Evolutionary conservation across 2,113 vertebrate genomes (phyloP).

Genomic region (Baryphthengus martii): DNA sequence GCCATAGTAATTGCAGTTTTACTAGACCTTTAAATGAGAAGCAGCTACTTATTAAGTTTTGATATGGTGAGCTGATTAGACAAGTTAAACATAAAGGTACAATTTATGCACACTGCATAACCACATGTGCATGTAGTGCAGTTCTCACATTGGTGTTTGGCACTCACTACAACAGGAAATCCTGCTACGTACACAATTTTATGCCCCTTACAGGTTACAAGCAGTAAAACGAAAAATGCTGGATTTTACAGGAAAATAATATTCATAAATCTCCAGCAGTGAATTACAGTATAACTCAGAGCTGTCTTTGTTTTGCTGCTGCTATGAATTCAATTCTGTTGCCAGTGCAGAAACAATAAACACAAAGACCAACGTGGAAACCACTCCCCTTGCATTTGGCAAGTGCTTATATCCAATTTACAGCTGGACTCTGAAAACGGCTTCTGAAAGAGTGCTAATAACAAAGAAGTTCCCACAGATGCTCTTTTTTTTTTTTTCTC

Average conservation of each 20-base stretch:
- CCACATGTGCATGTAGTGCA: conserved; percentile 6
- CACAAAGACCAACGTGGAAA: conserved; percentile 36
- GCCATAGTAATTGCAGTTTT: conserved; percentile 66
- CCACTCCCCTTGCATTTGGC: conserved; percentile 30
- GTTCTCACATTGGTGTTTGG: conserved; percentile 1
- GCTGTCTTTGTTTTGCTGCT: conserved; percentile 65
- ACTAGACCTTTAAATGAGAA: conserved; percentile 74
- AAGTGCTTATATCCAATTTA: conserved; percentile 22
- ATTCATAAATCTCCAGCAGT: conserved; percentile 69
- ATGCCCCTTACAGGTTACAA: conserved; percentile 47
- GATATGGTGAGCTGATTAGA: conserved; percentile 70
- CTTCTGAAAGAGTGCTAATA: not conserved
- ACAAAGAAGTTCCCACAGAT: not conserved
- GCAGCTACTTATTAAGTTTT: conserved; percentile 72
- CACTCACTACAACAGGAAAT: not conserved
- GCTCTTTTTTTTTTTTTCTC: not conserved
- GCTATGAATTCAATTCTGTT: conserved; percentile 50
- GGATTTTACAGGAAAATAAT: conserved; percentile 73
- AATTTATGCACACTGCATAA: conserved; percentile 40
- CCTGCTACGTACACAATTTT: conserved; percentile 45
- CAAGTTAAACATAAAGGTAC: conserved; percentile 57
- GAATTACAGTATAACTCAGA: conserved; percentile 66
- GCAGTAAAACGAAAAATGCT: conserved; percentile 67
- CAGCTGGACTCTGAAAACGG: not conserved
- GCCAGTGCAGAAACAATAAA: conserved; percentile 39